Base-by-base conservation (phyloP, 2,113 vertebrate species). In the Pagrus major region DNA sequence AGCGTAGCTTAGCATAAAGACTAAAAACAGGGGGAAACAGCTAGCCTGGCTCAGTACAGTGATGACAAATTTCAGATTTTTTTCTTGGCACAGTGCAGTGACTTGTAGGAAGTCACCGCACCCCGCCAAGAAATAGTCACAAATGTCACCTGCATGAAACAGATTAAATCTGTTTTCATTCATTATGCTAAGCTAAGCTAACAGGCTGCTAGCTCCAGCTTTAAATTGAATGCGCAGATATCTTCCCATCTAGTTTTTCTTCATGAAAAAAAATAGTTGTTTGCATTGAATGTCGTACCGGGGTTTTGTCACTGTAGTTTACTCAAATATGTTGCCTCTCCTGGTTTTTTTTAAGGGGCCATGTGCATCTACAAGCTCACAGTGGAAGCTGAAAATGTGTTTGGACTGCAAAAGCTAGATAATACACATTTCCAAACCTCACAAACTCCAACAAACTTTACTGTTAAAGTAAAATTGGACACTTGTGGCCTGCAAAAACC, bases 401-500 rank as follows among this genome's bases (percentile, higher is more conserved):
- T 73, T 25, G 55, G 39, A 44, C 47, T 54, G 47, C 31, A 41
- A 55, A 55, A 76, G 49, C 12, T 15, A 39, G 41, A 74, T 42
- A 75, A 42, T 9, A n/a, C 29, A 42, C n/a, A 33, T 66, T 78
- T 35, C 6, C 14, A 56, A 39, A 60, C 31, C 12, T 63, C 39
- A 18, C 29, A 72, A 44, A 66, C 23, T 35, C 33, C 31, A 51
- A 18, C 20, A 76, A 77, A 58, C 25, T 21, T 68, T 37, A 71
- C 65, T 39, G 18, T 58, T 37, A 37, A 76, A 79, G 44, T 46
- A 16, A 65, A 84, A 66, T 11, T 59, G 41, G 66, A 66, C 56
- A 35, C 66, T 58, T 67, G 42, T 18, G 33, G 66, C 56, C 12
- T 20, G 31, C 15, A 70, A 52, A 54, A 59, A 73, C 37, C 20